A percentile compares a stretch with the other conserved stretches of the same genome.
Evolutionary conservation across 1,140 invertebrate genomes (phyloP).

Genomic region (Drosophila kurseongensis): DNA sequence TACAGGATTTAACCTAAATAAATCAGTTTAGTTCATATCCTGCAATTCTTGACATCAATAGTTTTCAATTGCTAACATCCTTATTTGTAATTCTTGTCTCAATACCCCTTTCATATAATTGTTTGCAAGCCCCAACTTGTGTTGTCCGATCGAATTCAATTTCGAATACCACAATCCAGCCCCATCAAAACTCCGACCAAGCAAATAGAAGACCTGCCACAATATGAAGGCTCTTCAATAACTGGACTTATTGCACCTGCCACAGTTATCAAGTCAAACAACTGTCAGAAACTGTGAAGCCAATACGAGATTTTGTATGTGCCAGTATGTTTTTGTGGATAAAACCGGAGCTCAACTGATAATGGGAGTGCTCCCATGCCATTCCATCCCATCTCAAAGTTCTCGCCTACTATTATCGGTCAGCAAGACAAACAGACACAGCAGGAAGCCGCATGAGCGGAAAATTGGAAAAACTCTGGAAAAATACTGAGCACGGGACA

Average conservation of each 20-base stretch:
- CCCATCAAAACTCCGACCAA: neutral
- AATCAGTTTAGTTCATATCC: too few species aligned
- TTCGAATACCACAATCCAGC: slow-evolving; percentile 7
- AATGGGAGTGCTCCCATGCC: slow-evolving; percentile 32
- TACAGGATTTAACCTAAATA: too few species aligned
- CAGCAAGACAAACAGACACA: slow-evolving; percentile 56
- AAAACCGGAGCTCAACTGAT: slow-evolving; percentile 49
- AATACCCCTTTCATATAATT: slow-evolving; percentile 17
- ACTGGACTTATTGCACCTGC: slow-evolving; percentile 55
- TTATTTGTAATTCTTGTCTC: neutral
- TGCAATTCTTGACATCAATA: neutral
- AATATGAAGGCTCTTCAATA: slow-evolving; percentile 46
- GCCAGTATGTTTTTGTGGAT: slow-evolving; percentile 12
- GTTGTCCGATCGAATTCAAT: slow-evolving; percentile 34
- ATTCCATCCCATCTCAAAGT: slow-evolving; percentile 9
- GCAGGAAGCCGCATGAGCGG: slow-evolving; percentile 73
- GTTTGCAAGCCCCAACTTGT: slow-evolving; percentile 21
- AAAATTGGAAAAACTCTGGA: slow-evolving; percentile 75
- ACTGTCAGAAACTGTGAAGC: slow-evolving; percentile 65
- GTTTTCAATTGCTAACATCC: slow-evolving; percentile 2
- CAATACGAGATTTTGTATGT: slow-evolving; percentile 52
- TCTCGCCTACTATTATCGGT: slow-evolving; percentile 53
- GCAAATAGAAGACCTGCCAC: slow-evolving; percentile 45
- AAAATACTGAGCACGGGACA: slow-evolving; percentile 50
- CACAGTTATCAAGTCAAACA: slow-evolving; percentile 61